Conservation (phyloP, 2,113 vertebrate genomes). For the Carassius gibelio region DNA sequence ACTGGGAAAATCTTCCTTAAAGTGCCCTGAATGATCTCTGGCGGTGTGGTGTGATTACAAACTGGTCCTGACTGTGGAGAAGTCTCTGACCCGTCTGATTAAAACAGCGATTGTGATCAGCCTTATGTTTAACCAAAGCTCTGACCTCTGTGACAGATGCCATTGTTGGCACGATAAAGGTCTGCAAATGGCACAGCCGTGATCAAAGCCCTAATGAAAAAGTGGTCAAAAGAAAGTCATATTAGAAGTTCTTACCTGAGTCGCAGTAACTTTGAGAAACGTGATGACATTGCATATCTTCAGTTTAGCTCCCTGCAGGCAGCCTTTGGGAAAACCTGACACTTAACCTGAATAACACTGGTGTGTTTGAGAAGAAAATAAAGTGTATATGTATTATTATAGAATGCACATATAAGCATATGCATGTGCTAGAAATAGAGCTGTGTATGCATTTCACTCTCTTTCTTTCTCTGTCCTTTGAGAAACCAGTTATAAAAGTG, state of each 20-base stretch:
- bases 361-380: background rate
- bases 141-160: background rate
- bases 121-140: constrained; percentile 5
- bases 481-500: background rate
- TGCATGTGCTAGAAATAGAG: constrained; percentile 20
- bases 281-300: constrained; percentile 22
- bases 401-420: constrained; percentile 3
- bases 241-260: background rate
- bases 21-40: background rate
- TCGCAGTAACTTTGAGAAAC: background rate
- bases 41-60: background rate
- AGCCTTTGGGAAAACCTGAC: constrained; percentile 15
- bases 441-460: background rate
- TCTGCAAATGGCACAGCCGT: background rate
- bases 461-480: background rate
- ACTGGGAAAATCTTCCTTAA: background rate
- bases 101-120: background rate
- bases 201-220: background rate
- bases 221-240: constrained; percentile 1
- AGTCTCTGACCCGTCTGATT: background rate
- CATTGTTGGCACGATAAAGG: background rate
- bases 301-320: constrained; percentile 17
- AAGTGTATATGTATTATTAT: constrained; percentile 9
- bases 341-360: background rate
- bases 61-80: background rate